phyloP scores from a whole-genome alignment of 1,140 invertebrate genomes.

The Lasaia peninsularis region DNA sequence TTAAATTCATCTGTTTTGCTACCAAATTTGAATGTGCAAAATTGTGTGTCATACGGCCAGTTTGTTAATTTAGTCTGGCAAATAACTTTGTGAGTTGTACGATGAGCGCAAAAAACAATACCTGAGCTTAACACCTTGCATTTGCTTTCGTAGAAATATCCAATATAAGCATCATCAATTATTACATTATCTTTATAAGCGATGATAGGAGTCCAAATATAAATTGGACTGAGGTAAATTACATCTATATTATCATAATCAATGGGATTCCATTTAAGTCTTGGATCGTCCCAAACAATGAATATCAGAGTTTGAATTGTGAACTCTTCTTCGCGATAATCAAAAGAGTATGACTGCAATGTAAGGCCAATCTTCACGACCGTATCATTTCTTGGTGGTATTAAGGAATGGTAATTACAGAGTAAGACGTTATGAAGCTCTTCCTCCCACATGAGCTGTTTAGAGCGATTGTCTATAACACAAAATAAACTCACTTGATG shows the following conservation, averaged over 20 bases:
- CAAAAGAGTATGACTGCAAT: conserved; percentile 13
- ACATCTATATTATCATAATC: conserved; percentile 26
- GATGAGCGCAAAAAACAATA: conserved; percentile 17
- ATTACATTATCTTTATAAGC: conserved; percentile 12
- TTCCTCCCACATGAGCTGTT: background rate
- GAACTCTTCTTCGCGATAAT: conserved; percentile 19
- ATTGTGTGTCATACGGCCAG: conserved; percentile 42
- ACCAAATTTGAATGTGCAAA: conserved; percentile 30
- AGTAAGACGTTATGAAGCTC: background rate
- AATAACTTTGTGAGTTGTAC: background rate
- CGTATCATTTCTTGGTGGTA: background rate
- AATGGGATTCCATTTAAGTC: conserved; percentile 29
- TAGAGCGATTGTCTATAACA: background rate
- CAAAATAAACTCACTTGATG: background rate
- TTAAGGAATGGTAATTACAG: background rate
- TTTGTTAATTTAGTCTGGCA: conserved; percentile 27
- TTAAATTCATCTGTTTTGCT: conserved; percentile 14
- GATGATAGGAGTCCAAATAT: conserved; percentile 29
- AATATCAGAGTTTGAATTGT: conserved; percentile 22
- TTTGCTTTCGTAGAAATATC: background rate
- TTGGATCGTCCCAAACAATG: conserved; percentile 27
- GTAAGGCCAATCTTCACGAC: conserved; percentile 16
- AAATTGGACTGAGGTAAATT: background rate
- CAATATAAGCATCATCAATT: background rate
- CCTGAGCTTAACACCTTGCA: conserved; percentile 21